phyloP scores from a whole-genome alignment of 2,888 invertebrate genomes.

The Apoda limacodes region DNA sequence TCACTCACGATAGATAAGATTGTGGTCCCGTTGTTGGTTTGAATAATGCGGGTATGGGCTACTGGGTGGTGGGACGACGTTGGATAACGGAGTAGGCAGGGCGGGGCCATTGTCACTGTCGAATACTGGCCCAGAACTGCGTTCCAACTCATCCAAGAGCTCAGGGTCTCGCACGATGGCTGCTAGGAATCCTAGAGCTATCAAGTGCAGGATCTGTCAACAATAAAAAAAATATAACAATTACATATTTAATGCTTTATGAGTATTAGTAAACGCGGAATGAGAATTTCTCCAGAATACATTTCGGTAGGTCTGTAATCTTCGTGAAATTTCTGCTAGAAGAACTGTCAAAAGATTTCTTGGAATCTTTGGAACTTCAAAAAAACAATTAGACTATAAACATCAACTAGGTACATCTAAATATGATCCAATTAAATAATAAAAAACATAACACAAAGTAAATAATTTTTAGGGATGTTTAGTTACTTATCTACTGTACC shows the following conservation, averaged over 20 bases:
- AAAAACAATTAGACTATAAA: too few species aligned
- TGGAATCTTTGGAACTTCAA: too few species aligned
- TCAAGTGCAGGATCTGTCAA: slow-evolving; percentile 77
- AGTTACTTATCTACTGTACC: too few species aligned
- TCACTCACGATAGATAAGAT: slow-evolving; percentile 75
- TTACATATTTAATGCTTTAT: not conserved
- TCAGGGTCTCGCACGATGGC: slow-evolving; percentile 80
- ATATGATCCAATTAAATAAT: too few species aligned
- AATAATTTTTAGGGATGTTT: too few species aligned
- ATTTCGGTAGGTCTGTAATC: too few species aligned
- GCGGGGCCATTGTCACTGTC: slow-evolving; percentile 49
- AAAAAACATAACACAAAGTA: too few species aligned
- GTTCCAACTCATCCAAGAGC: slow-evolving; percentile 72
- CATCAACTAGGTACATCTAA: too few species aligned
- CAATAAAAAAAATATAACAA: slow-evolving; percentile 5
- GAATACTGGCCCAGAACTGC: slow-evolving; percentile 52
- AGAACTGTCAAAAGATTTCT: too few species aligned
- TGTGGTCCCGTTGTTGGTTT: slow-evolving; percentile 65
- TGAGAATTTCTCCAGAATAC: too few species aligned
- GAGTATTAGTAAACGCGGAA: too few species aligned
- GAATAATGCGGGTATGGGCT: slow-evolving; percentile 56
- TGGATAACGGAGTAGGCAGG: slow-evolving; percentile 80
- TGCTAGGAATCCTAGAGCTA: slow-evolving; percentile 80
- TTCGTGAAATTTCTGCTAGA: too few species aligned
- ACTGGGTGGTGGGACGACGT: slow-evolving; percentile 72